Conservation (phyloP, 2,113 vertebrate species). For the Mirounga angustirostris region DNA sequence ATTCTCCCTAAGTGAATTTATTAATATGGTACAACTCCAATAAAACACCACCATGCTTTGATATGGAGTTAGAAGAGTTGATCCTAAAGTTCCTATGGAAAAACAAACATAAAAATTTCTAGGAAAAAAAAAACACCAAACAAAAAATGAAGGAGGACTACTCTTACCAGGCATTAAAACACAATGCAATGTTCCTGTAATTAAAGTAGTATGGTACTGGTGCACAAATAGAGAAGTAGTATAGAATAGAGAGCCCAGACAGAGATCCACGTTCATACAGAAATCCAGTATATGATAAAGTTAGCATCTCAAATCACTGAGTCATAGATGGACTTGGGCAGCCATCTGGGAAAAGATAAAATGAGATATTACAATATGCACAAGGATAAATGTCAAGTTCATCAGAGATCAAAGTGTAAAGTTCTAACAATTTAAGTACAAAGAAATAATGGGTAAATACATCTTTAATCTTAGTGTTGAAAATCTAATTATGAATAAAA, state of each 20-base stretch:
- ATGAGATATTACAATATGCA: background rate
- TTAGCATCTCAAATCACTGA: background rate
- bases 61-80: background rate
- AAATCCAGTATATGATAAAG: background rate
- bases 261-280: background rate
- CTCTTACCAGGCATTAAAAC: background rate
- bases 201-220: background rate
- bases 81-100: background rate
- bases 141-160: background rate
- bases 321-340: background rate
- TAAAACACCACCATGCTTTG: background rate
- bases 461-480: background rate
- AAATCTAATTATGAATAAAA: background rate
- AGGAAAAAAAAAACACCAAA: background rate
- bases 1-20: background rate
- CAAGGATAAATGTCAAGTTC: background rate
- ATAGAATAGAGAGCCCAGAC: background rate
- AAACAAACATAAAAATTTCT: conserved; percentile 6
- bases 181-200: background rate
- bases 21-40: background rate
- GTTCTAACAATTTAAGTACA: background rate
- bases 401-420: background rate
- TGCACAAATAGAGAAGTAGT: background rate
- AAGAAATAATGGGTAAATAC: background rate
- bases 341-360: background rate